These are phyloP conservation scores for Brachyhypopomus occidentalis DNA, from an alignment of 2,113 vertebrate genomes.

Conservation along the genomic window DNA sequence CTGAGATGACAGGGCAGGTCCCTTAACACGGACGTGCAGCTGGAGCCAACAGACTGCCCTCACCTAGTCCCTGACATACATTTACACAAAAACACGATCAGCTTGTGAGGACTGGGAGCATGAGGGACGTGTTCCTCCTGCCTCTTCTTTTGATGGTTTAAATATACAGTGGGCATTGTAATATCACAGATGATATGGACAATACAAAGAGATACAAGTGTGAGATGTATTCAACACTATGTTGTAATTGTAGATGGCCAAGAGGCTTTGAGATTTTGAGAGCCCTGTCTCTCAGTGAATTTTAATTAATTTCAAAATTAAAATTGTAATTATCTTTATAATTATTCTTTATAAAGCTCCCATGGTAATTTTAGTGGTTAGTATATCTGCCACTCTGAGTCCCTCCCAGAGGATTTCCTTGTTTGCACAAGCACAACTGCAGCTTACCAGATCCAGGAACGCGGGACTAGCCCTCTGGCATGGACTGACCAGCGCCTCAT, in stretches of 20 bases:
- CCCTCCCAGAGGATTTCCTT: slow-evolving; percentile 38
- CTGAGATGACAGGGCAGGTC: slow-evolving; percentile 38
- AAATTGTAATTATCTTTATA: slow-evolving; percentile 38
- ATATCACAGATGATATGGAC: neutral
- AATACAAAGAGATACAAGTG: slow-evolving; percentile 6
- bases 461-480: slow-evolving; percentile 41
- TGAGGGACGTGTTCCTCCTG: neutral
- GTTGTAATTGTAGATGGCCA: slow-evolving; percentile 9
- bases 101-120: neutral
- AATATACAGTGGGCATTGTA: neutral
- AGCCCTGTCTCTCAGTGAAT: slow-evolving; percentile 20
- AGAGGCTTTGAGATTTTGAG: slow-evolving; percentile 15
- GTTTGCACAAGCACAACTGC: slow-evolving; percentile 28
- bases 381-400: slow-evolving; percentile 34
- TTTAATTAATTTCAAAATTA: slow-evolving; percentile 24
- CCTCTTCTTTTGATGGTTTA: neutral
- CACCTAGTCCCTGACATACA: slow-evolving; percentile 40
- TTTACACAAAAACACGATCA: neutral
- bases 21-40: slow-evolving; percentile 31
- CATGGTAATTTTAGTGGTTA: slow-evolving; percentile 25
- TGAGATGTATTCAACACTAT: neutral
- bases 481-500: slow-evolving; percentile 29
- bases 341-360: slow-evolving; percentile 26
- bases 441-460: slow-evolving; percentile 33
- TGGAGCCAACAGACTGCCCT: slow-evolving; percentile 39